Evolutionary conservation across 2,888 invertebrate genomes (phyloP).

Genomic region (Mantis religiosa): DNA sequence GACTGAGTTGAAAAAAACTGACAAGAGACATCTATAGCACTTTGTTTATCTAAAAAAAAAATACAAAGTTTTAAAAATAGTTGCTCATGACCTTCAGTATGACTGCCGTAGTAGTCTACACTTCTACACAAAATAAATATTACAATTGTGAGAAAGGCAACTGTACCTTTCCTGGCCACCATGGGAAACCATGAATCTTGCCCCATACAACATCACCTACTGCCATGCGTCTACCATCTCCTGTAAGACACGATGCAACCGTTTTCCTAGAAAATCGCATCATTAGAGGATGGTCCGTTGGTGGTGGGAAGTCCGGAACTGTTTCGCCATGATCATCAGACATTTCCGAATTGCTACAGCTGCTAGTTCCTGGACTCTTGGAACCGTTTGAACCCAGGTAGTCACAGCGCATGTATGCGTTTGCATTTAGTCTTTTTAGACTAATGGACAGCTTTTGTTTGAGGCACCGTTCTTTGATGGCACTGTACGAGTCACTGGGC

Average conservation of each 20-base stretch:
- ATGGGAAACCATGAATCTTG: constrained; percentile 79
- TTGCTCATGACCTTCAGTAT: too few relatives aligned
- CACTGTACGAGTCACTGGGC: constrained; percentile 48
- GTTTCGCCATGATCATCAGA: constrained; percentile 44
- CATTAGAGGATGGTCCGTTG: constrained; percentile 48
- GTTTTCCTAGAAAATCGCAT: constrained; percentile 55
- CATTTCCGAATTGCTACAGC: constrained; percentile 44
- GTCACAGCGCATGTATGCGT: constrained; percentile 57
- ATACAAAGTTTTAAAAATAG: too few relatives aligned
- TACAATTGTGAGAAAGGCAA: background rate
- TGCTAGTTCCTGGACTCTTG: constrained; percentile 47
- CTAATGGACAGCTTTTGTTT: constrained; percentile 73
- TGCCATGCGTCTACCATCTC: constrained; percentile 53
- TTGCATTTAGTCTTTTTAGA: constrained; percentile 65
- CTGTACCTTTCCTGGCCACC: constrained; percentile 79
- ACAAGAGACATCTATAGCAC: too few relatives aligned
- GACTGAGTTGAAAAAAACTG: too few relatives aligned
- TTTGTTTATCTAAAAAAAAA: too few relatives aligned
- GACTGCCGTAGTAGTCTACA: too few relatives aligned
- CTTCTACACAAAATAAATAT: too few relatives aligned
- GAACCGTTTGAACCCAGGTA: constrained; percentile 47
- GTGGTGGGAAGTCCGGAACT: constrained; percentile 51
- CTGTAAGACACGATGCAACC: constrained; percentile 52
- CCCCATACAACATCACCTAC: constrained; percentile 85
- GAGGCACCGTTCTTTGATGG: constrained; percentile 65